Base-by-base conservation (phyloP, 2,888 invertebrate genomes). In the Hirudinaria manillensis region DNA sequence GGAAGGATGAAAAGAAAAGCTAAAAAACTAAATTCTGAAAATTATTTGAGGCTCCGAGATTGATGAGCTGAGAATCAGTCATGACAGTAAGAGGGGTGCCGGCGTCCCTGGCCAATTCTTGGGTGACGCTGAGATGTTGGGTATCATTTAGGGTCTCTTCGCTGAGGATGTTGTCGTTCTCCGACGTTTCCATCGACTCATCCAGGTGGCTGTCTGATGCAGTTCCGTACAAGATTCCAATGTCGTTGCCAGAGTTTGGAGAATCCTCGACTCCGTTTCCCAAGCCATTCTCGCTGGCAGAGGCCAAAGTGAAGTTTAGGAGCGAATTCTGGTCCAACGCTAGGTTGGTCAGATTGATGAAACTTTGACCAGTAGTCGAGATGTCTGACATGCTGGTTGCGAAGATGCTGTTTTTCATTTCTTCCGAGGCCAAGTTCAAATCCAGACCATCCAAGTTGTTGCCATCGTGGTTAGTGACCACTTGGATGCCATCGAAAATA, bases 61-160 rank as follows among this genome's bases (percentile, higher is more conserved):
- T 73, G 65, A 73, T 73, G n/a, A 73, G 73, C 38, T 73, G 73
- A 24, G 73, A 61, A 45, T 73, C 73, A 32, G 73, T 73, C 73
- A 73, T 61, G 73, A 73, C 73, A 19, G 38, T 65, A 19, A 73
- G 61, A 24, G 72, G 72, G n/a, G 72, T 27, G 53, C 24, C n/a
- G 6, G 61, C 24, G 45, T 45, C 45, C 24, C 61, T 61, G 61
- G 6, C 29, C 24, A 29, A 21, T 61, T 61, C 61, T n/a, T 61
- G 61, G 24, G 61, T 29, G 24, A 61, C 61, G 7, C 24, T 16
- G 21, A 61, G 4, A 4, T 61, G 61, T n/a, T 24, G 29, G 29
- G 24, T 61, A n/a, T 61, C 29, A 24, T 27, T 61, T 10, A 24
- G 24, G 61, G 24, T 29, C 29, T 61, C 61, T 10, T 29, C 24